phyloP scores from a whole-genome alignment of 92 coral and sea anemone genomes.

The Actinostola sp. region DNA sequence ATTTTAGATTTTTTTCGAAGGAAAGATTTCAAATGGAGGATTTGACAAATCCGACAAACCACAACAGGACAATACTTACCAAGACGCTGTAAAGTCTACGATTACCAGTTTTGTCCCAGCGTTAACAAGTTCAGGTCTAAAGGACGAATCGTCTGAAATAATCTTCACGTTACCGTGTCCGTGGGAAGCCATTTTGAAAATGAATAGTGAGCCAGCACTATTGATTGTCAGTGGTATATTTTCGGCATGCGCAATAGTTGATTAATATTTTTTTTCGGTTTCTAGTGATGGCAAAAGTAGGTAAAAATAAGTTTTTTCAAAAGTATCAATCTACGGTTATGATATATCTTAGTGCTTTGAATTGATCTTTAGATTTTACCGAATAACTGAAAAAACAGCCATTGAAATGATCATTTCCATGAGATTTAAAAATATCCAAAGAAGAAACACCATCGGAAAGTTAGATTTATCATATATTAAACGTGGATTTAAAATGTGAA shows the following conservation, averaged over 20 bases:
- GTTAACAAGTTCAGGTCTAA: constrained; percentile 76
- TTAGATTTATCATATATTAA: too few relatives aligned
- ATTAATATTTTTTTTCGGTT: too few relatives aligned
- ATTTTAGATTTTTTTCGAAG: not conserved
- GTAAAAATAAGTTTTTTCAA: too few relatives aligned
- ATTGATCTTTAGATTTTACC: too few relatives aligned
- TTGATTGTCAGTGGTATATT: constrained; percentile 5
- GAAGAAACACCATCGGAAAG: too few relatives aligned
- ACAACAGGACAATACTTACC: constrained; percentile 56
- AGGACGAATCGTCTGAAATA: constrained; percentile 65
- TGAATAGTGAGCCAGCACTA: not conserved
- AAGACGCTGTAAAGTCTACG: constrained; percentile 87
- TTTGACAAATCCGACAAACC: not conserved
- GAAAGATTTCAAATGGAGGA: not conserved
- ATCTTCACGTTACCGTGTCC: constrained; percentile 68
- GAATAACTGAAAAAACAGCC: too few relatives aligned
- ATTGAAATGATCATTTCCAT: too few relatives aligned
- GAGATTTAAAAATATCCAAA: too few relatives aligned
- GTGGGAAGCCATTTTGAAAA: constrained; percentile 82
- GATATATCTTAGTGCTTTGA: too few relatives aligned
- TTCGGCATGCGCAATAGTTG: not conserved
- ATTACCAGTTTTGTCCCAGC: constrained; percentile 85
- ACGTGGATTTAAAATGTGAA: too few relatives aligned
- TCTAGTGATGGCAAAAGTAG: too few relatives aligned
- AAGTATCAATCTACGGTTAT: too few relatives aligned